Percentiles rank a stretch among this genome's conserved stretches.
phyloP scores from a whole-genome alignment of 2,113 vertebrate genomes.

The Dromas ardeola region DNA sequence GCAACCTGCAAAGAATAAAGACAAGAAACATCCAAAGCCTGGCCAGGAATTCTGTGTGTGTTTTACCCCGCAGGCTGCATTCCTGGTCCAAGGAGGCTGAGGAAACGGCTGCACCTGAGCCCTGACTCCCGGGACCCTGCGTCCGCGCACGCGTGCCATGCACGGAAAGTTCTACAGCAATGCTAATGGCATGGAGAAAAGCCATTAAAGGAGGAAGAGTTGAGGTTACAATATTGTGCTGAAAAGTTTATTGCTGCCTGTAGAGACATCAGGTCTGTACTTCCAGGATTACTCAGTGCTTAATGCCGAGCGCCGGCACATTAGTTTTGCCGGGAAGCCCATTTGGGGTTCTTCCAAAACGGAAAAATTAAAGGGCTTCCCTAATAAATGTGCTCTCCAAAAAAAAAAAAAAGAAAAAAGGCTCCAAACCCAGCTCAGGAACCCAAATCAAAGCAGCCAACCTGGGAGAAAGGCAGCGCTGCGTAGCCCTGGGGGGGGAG shows the following conservation, averaged over 20 bases:
- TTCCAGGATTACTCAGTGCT: conserved; percentile 77
- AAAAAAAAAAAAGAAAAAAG: background rate
- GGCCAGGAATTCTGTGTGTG: background rate
- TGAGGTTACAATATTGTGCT: conserved; percentile 75
- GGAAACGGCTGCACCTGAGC: background rate
- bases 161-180: conserved; percentile 43
- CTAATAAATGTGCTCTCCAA: conserved; percentile 53
- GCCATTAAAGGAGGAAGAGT: conserved; percentile 79
- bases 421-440: background rate
- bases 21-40: background rate
- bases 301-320: conserved; percentile 65
- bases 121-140: background rate
- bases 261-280: conserved; percentile 77
- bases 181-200: conserved; percentile 71
- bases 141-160: background rate
- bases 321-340: conserved; percentile 73
- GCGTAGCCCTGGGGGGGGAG: background rate
- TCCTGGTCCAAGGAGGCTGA: background rate
- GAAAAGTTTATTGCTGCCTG: conserved; percentile 78
- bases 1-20: background rate
- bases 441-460: background rate
- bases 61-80: background rate
- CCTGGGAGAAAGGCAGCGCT: background rate
- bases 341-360: conserved; percentile 78
- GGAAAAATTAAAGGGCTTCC: conserved; percentile 70